phyloP scores from a whole-genome alignment of 1,140 invertebrate species.

The Stegodyphus dumicola region DNA sequence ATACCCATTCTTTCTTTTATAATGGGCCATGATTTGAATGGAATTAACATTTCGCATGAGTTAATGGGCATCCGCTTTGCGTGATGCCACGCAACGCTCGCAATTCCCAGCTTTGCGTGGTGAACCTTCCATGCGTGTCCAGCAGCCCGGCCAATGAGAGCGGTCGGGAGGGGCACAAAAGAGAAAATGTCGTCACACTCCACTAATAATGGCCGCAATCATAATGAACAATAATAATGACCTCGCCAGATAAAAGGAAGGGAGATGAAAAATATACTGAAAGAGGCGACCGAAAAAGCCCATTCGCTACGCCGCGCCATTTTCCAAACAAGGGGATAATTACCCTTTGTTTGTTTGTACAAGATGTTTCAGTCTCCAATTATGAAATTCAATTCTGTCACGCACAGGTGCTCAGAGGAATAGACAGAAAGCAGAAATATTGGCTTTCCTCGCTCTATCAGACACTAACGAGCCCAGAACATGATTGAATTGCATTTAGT shows the following conservation, averaged over 20 bases:
- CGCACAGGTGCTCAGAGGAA: not conserved
- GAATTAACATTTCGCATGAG: constrained; percentile 20
- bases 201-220: constrained; percentile 16
- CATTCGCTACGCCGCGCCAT: not conserved
- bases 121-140: not conserved
- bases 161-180: constrained; percentile 7
- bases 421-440: not conserved
- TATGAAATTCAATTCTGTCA: constrained; percentile 8
- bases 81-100: constrained; percentile 5
- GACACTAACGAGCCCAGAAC: constrained; percentile 1
- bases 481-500: constrained; percentile 1
- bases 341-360: constrained; percentile 15
- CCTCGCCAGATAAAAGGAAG: not conserved
- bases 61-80: constrained; percentile 26
- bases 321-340: constrained; percentile 2
- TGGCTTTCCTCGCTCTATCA: not conserved
- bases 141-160: constrained; percentile 14
- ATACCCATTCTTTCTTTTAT: constrained; percentile 3
- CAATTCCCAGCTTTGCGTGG: constrained; percentile 7
- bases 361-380: constrained; percentile 9
- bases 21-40: constrained; percentile 10
- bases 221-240: constrained; percentile 20
- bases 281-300: not conserved
- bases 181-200: constrained; percentile 9
- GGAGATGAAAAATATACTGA: not conserved